phyloP scores from a whole-genome alignment of 2,888 invertebrate species.

The Balanococcus diminutus region DNA sequence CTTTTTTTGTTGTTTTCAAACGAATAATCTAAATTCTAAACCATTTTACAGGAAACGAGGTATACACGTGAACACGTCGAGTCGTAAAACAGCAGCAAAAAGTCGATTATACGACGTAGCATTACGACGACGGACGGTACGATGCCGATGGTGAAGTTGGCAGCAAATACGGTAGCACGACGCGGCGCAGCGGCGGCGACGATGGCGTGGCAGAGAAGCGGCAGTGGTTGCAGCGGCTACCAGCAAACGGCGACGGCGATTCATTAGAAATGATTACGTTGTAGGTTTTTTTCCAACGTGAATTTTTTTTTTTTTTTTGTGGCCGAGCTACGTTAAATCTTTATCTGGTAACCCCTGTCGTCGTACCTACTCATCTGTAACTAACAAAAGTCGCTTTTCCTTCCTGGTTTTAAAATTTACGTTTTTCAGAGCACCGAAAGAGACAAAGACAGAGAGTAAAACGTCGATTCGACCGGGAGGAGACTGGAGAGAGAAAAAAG shows the following conservation, averaged over 20 bases:
- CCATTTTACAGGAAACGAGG: too few relatives aligned
- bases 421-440: conserved; percentile 26
- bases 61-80: too few relatives aligned
- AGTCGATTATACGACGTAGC: too few relatives aligned
- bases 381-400: conserved; percentile 54
- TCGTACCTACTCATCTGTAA: conserved; percentile 51
- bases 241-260: too few relatives aligned
- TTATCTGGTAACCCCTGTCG: conserved; percentile 47
- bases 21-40: too few relatives aligned
- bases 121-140: too few relatives aligned
- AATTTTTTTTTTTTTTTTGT: background rate
- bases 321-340: conserved; percentile 11
- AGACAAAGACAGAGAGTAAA: conserved; percentile 25
- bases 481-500: background rate
- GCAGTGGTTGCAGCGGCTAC: background rate
- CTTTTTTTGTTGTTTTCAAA: too few relatives aligned
- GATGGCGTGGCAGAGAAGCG: background rate
- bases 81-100: too few relatives aligned
- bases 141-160: too few relatives aligned
- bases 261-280: background rate
- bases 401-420: conserved; percentile 55
- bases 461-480: background rate
- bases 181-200: too few relatives aligned
- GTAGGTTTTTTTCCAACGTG: background rate
- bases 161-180: background rate